These are phyloP conservation scores for Cartodere bifasciata DNA, from an alignment of 2,888 invertebrate genomes.

Conservation along the genomic window DNA sequence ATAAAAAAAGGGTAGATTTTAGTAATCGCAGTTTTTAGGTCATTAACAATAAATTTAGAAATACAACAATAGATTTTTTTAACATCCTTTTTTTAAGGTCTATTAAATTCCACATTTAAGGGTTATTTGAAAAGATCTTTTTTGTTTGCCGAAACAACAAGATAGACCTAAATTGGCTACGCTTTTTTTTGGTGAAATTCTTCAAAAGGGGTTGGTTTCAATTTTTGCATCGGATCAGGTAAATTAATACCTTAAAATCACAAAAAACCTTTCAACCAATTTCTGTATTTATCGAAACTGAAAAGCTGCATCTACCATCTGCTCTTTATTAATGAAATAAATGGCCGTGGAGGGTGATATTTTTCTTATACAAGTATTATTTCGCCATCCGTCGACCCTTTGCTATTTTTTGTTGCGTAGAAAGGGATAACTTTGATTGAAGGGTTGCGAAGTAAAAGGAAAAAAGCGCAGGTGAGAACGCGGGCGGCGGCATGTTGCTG, in stretches of 20 bases:
- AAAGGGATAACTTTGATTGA: slow-evolving; percentile 15
- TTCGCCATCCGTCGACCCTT: slow-evolving; percentile 16
- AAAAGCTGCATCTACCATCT: slow-evolving; percentile 10
- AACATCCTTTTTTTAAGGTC: no score
- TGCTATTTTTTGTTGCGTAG: slow-evolving; percentile 15
- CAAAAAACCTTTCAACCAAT: slow-evolving; percentile 1
- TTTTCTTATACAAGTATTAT: slow-evolving; percentile 8
- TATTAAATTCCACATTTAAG: no score
- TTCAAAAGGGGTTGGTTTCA: no score
- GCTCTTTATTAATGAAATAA: slow-evolving; percentile 4
- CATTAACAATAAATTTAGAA: no score
- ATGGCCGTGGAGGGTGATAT: slow-evolving; percentile 7
- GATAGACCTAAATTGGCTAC: no score
- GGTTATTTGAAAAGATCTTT: no score
- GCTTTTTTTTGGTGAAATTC: no score
- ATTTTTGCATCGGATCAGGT: slow-evolving; percentile 3
- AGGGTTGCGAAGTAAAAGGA: slow-evolving; percentile 20
- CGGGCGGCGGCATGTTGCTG: slow-evolving; percentile 20
- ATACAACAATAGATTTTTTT: no score
- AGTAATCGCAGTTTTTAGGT: no score
- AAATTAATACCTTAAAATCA: slow-evolving; percentile 4
- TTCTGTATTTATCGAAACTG: no score
- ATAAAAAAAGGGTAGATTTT: no score
- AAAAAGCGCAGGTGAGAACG: slow-evolving; percentile 25
- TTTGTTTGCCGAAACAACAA: no score